Conservation (phyloP, 2,888 invertebrate species). For the Stenurella melanura region DNA sequence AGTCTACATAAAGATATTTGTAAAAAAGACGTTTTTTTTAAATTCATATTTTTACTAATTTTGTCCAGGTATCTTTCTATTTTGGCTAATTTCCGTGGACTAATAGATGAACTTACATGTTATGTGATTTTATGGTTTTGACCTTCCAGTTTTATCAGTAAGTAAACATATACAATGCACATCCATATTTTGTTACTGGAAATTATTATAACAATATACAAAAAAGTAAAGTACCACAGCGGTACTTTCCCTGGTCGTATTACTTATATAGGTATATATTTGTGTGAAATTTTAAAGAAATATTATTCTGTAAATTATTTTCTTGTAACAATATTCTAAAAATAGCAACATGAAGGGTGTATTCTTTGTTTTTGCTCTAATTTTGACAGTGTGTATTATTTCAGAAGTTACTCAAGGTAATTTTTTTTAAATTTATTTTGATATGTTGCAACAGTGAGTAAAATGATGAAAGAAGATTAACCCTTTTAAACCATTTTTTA, state of each 20-base stretch:
- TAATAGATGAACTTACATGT: no score
- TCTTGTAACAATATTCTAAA: background rate
- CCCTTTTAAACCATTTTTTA: no score
- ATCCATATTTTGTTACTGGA: background rate
- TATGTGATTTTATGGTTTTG: background rate
- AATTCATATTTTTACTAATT: no score
- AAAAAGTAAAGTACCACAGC: background rate
- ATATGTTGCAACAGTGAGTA: no score
- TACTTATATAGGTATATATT: background rate
- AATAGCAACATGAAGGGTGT: conserved; percentile 19
- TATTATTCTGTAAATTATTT: background rate
- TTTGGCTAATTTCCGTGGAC: no score
- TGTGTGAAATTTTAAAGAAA: background rate
- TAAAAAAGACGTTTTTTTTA: no score
- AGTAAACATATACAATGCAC: background rate
- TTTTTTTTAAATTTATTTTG: background rate
- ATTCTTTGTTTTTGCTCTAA: conserved; percentile 12
- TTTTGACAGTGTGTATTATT: background rate
- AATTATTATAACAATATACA: background rate
- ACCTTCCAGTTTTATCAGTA: background rate
- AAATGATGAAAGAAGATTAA: no score
- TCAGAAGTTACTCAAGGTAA: conserved; percentile 24
- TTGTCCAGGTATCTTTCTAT: no score
- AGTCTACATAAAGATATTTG: no score
- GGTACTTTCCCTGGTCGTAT: background rate